phyloP scores from a whole-genome alignment of 1,140 invertebrate species.

The Drosophila elegans region DNA sequence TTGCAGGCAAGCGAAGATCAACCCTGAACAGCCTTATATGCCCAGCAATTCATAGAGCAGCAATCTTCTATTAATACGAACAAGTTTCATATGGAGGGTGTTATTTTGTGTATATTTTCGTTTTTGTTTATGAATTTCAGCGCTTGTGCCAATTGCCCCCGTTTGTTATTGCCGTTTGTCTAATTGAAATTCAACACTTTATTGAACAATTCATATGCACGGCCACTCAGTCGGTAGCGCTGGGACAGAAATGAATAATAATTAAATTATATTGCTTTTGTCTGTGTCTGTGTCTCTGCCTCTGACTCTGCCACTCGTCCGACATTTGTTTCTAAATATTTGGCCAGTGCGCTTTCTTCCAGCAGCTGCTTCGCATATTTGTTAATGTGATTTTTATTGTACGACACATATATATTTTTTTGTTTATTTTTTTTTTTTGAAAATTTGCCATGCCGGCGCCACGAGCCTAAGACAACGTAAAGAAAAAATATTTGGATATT shows the following conservation, averaged over 20 bases:
- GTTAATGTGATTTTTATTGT: constrained; percentile 68
- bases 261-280: constrained; percentile 52
- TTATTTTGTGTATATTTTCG: constrained; percentile 18
- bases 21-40: background rate
- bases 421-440: constrained; percentile 48
- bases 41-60: background rate
- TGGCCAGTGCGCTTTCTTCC: constrained; percentile 45
- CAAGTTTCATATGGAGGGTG: constrained; percentile 4
- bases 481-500: constrained; percentile 34
- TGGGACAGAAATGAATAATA: constrained; percentile 50
- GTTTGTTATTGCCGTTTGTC: constrained; percentile 24
- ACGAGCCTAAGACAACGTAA: constrained; percentile 44
- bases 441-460: constrained; percentile 69
- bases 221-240: constrained; percentile 21
- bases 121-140: constrained; percentile 56
- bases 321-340: constrained; percentile 58
- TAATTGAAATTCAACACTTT: constrained; percentile 52
- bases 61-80: constrained; percentile 1
- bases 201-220: constrained; percentile 53
- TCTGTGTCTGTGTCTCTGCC: background rate
- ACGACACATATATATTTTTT: constrained; percentile 4
- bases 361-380: constrained; percentile 72
- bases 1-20: constrained; percentile 1
- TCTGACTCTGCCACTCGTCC: background rate
- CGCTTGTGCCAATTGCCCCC: constrained; percentile 33